A percentile compares a stretch with the other conserved stretches of the same genome.
Conservation (phyloP, 2,888 invertebrate species). For the Chymomyza caudatula region DNA sequence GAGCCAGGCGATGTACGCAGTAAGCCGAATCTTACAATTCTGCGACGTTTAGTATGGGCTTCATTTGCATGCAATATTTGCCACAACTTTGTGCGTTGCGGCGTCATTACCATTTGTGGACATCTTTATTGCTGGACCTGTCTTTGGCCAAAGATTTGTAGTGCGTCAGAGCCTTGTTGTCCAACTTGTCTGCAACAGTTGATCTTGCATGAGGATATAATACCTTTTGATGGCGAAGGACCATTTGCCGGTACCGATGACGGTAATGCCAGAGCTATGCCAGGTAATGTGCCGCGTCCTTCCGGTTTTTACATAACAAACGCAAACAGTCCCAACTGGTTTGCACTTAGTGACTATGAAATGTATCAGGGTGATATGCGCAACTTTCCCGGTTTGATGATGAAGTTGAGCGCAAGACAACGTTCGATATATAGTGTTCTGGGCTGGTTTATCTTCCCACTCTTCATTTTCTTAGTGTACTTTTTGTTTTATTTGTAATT, state of each 20-base stretch:
- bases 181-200: conserved; percentile 30
- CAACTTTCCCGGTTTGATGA: no score
- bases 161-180: conserved; percentile 1
- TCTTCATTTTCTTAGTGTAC: no score
- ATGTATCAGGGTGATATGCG: no score
- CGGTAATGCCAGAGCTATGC: conserved; percentile 28
- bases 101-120: conserved; percentile 51
- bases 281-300: conserved; percentile 41
- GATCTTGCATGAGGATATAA: conserved; percentile 48
- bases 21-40: no score
- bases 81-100: conserved; percentile 12
- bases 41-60: no score
- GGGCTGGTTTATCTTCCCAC: no score
- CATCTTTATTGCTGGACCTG: conserved; percentile 55
- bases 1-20: no score
- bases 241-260: conserved; percentile 11
- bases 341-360: conserved; percentile 15
- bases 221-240: conserved; percentile 41
- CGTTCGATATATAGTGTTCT: no score
- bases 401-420: no score
- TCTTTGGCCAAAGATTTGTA: conserved; percentile 34
- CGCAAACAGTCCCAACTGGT: conserved; percentile 24
- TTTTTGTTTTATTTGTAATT: no score
- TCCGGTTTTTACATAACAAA: conserved; percentile 30
- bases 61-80: conserved; percentile 35